Evolutionary conservation across 1,140 invertebrate genomes (phyloP).

Genomic region (Laodelphax striatellus): DNA sequence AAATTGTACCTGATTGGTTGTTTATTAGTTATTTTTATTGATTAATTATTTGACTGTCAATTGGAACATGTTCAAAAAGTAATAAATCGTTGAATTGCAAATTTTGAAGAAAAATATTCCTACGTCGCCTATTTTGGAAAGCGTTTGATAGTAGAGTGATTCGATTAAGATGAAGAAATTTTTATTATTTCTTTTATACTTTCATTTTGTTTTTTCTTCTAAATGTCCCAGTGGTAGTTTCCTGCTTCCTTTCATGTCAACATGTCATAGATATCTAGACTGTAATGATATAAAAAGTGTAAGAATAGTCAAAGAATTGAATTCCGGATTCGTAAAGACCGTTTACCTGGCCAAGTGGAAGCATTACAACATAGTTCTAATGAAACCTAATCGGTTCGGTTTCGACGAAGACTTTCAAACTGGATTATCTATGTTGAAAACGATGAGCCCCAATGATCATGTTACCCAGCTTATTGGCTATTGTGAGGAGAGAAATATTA

Average conservation of each 20-base stretch:
- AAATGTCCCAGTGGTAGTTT: constrained; percentile 13
- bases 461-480: constrained; percentile 31
- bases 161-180: too few relatives aligned
- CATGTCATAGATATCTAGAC: constrained; percentile 29
- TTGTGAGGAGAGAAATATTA: constrained; percentile 25
- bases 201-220: too few relatives aligned
- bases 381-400: constrained; percentile 23
- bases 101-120: too few relatives aligned
- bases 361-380: constrained; percentile 27
- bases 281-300: constrained; percentile 29
- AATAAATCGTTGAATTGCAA: too few relatives aligned
- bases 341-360: constrained; percentile 32
- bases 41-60: background rate
- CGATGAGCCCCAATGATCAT: constrained; percentile 24
- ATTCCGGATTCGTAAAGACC: constrained; percentile 32
- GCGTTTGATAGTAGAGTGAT: too few relatives aligned
- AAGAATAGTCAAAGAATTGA: constrained; percentile 25
- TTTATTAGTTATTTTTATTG: background rate
- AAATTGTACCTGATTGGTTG: background rate
- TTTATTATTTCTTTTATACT: too few relatives aligned
- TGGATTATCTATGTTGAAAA: constrained; percentile 33
- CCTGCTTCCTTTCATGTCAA: constrained; percentile 20
- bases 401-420: constrained; percentile 35
- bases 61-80: background rate
- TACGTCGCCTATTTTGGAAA: too few relatives aligned